Evolutionary conservation across 2,888 invertebrate genomes (phyloP), one percentile per base, ranked within the genome.

Genomic region (Athalia circularis): DNA sequence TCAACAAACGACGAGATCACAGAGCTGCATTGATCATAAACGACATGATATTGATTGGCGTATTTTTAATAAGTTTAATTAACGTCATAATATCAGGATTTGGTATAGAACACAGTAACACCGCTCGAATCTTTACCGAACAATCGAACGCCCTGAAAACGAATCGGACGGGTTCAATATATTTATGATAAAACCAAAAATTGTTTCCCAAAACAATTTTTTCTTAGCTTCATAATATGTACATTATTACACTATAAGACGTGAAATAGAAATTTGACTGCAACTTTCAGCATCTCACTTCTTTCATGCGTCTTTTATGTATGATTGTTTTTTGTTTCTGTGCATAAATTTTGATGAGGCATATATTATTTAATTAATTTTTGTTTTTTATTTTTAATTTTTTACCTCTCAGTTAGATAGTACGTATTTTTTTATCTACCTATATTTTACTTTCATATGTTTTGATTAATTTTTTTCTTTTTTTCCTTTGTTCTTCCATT

Each of bases 11-110:
- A 84, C 92, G 93, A 83, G 95, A 96, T 88, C 95, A 95, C 88
- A 93, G 93, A 64, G 93, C 94, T 47, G 96, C 96, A n/a, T 91
- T 94, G 83, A 92, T 96, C 82, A 91, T 97, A 83, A 97, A 97
- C 91, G 96, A 97, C 90, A 87, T 95, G 84, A 96, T 96, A 84
- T 93, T 96, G 80, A 93, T 96, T 86, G 93, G 95, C 82, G 93
- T 97, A 86, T 97, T 97, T 91, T 89, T 96, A 74, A 96, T 97
- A 89, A 95, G 96, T 13, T 92, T 96, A 74, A 92, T 94, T 67
- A 97, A 97, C 89, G 94, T 97, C 80, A 92, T 96, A 67, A 96
- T 95, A 87, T 96, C 96, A 65, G 95, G 95, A 61, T 97, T 97
- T 87, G 96, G 96, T 74, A 94, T 97, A 83, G 95, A 96, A 87